Evolutionary conservation across 2,888 invertebrate genomes (phyloP), one percentile per base, ranked within the genome.

Genomic region (Ceraclea dissimilis): DNA sequence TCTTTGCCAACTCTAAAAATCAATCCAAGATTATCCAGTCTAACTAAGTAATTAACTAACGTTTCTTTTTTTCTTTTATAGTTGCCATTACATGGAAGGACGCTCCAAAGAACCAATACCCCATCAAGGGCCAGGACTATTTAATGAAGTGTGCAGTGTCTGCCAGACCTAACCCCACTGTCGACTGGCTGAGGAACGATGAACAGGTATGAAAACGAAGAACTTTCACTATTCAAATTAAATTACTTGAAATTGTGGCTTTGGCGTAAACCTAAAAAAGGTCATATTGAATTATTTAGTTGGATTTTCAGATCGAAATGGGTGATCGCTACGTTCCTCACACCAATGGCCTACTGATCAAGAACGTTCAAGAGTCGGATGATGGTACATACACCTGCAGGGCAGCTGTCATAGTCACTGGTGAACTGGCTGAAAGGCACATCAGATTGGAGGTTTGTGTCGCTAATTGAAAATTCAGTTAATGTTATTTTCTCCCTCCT

Each of bases 371-470:
- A 63, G 88, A 89, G 69, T 81, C 85, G 16, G 93, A 94, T 66
- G 93, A 93, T 67, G 93, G 93, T 1, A 79, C 85, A 10, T 93
- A 93, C 69, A 88, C 85, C 2, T 93, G 93, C 67, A 82, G 90
- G 48, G 93, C 93, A n/a, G 84, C 88, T 43, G 93, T 93, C 0
- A 80, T 85, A 17, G 80, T 82, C 61, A 90, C 91, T 39, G 93
- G 93, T 43, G 86, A 90, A 68, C 78, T 90, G 4, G 79, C 84
- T 52, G 86, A 86, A 64, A 81, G 86, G 59, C 81, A 83, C 65
- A 93, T 93, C 62, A 86, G 85, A 69, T 85, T 93, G 10, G 87
- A 88, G 78, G 88, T 89, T 70, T 64, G 63, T n/a, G n/a, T 13
- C 4, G 13, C 5, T 8, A 4, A 39, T 16, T 4, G 39, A 8